phyloP scores from a whole-genome alignment of 2,888 invertebrate genomes.

The Pseudoips prasinana region DNA sequence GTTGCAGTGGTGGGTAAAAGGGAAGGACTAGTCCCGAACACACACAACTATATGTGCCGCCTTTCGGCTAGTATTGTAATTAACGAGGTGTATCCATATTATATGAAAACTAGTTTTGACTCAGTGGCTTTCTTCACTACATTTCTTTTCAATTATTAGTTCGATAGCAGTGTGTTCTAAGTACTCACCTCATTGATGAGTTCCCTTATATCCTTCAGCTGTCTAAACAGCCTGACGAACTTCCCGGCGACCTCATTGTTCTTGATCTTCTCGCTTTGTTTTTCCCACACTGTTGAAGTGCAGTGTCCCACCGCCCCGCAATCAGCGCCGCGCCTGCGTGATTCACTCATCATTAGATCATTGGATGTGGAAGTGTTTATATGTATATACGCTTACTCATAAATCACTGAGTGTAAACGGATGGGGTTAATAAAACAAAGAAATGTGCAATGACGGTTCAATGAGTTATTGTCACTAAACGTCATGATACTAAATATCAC shows the following conservation, averaged over 20 bases:
- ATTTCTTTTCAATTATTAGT: too few relatives aligned
- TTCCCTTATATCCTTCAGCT: constrained; percentile 68
- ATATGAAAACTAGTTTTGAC: too few relatives aligned
- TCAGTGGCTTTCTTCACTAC: too few relatives aligned
- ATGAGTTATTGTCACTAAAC: too few relatives aligned
- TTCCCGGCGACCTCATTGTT: constrained; percentile 88
- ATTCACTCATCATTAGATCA: constrained; percentile 2
- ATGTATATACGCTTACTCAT: neutral
- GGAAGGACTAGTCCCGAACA: too few relatives aligned
- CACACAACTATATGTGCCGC: too few relatives aligned
- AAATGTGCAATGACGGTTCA: too few relatives aligned
- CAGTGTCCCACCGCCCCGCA: constrained; percentile 92
- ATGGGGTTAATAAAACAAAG: neutral
- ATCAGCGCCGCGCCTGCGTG: constrained; percentile 85
- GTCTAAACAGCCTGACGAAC: constrained; percentile 76
- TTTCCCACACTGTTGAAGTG: constrained; percentile 91
- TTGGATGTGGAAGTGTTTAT: constrained; percentile 1
- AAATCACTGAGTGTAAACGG: neutral
- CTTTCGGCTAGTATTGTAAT: too few relatives aligned
- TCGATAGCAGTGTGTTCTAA: too few relatives aligned
- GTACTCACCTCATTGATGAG: constrained; percentile 65
- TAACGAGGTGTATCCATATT: too few relatives aligned
- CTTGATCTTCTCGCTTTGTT: constrained; percentile 83
- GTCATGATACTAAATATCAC: too few relatives aligned
- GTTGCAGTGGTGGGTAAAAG: too few relatives aligned